These are phyloP conservation scores for Colinus virginianus DNA, from an alignment of 2,113 vertebrate species.

Conservation along the genomic window DNA sequence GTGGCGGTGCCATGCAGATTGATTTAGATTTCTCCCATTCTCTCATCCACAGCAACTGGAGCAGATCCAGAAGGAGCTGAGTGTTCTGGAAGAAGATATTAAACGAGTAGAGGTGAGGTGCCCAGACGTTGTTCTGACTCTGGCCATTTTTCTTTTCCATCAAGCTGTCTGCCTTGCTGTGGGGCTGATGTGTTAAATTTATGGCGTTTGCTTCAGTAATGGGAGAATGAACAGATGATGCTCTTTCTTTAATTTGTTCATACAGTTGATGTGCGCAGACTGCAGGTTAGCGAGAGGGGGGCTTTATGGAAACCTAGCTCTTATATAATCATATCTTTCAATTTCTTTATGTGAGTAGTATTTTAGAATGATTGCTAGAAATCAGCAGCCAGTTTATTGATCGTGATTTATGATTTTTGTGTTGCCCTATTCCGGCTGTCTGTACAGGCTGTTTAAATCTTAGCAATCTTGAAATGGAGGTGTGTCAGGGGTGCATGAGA, in stretches of 20 bases:
- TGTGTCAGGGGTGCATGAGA: not conserved
- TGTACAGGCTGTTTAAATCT: not conserved
- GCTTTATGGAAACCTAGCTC: not conserved
- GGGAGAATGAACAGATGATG: conserved; percentile 63
- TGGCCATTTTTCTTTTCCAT: conserved; percentile 63
- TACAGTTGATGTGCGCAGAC: conserved; percentile 7
- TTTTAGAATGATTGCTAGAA: not conserved
- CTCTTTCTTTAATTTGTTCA: conserved; percentile 39
- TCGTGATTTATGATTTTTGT: not conserved
- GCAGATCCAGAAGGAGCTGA: conserved; percentile 98
- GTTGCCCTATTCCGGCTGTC: not conserved
- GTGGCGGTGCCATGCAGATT: conserved; percentile 49
- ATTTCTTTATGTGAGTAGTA: not conserved
- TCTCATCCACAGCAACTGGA: conserved; percentile 91
- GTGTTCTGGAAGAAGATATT: conserved; percentile 97
- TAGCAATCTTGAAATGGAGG: not conserved
- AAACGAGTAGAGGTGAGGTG: conserved; percentile 95
- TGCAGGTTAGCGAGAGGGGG: not conserved
- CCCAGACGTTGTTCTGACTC: conserved; percentile 56
- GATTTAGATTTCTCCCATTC: conserved; percentile 57
- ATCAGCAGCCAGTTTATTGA: not conserved
- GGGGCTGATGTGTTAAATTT: conserved; percentile 59
- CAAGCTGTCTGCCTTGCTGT: conserved; percentile 59
- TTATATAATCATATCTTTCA: not conserved
- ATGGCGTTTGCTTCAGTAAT: conserved; percentile 49